phyloP scores from a whole-genome alignment of 2,113 vertebrate species.

The Varanus komodoensis region DNA sequence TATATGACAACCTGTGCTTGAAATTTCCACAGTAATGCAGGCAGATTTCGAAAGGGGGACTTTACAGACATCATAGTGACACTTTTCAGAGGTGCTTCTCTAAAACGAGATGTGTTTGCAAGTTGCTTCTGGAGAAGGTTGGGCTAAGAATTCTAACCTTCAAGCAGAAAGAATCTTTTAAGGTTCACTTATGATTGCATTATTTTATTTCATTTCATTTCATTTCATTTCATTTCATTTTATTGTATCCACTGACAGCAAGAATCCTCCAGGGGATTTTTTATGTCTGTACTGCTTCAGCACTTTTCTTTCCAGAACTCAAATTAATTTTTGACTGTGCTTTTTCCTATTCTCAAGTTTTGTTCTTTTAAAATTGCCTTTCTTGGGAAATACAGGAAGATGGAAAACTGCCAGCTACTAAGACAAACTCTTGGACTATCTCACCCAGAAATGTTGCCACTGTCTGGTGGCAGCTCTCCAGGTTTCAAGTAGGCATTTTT shows the following conservation, averaged over 20 bases:
- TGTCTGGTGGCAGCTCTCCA: not conserved
- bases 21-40: not conserved
- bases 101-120: not conserved
- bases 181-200: not conserved
- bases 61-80: not conserved
- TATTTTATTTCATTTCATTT: not conserved
- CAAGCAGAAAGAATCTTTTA: not conserved
- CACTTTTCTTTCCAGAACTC: not conserved
- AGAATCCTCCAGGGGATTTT: not conserved
- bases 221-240: not conserved
- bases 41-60: not conserved
- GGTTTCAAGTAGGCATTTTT: not conserved
- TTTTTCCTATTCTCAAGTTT: not conserved
- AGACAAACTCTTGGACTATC: too few relatives aligned
- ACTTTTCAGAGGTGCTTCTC: not conserved
- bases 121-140: not conserved
- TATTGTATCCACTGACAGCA: not conserved
- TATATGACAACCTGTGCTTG: not conserved
- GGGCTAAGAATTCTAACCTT: not conserved
- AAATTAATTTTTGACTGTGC: not conserved
- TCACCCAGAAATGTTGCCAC: not conserved
- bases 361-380: not conserved
- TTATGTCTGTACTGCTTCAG: constrained; percentile 20
- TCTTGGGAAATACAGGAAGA: not conserved
- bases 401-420: too few relatives aligned